A percentile compares a stretch with the other conserved stretches of the same genome.
phyloP scores from a whole-genome alignment of 2,113 vertebrate species.

The Balaeniceps rex region DNA sequence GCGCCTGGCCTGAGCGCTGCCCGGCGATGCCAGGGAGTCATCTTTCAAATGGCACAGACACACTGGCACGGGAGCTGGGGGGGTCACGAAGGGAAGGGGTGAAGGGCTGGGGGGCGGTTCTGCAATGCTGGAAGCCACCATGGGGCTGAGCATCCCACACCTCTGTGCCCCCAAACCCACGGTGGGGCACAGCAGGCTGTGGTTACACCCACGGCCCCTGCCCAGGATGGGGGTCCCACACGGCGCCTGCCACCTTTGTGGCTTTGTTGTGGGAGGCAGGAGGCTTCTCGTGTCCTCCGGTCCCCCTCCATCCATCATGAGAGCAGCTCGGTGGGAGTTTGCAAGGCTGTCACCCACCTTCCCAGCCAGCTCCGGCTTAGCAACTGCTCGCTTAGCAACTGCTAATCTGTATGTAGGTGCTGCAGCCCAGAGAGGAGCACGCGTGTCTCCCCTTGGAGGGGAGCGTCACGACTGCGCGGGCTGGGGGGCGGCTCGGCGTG shows the following conservation, averaged over 20 bases:
- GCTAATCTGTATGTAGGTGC: background rate
- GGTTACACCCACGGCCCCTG: background rate
- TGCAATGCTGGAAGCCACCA: background rate
- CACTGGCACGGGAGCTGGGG: background rate
- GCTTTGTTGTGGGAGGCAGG: accelerated
- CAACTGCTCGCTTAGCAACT: constrained; percentile 25
- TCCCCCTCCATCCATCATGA: background rate
- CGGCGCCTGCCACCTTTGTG: accelerated
- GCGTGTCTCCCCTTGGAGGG: background rate
- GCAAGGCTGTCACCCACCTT: background rate
- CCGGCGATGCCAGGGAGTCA: background rate
- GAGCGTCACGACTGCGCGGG: background rate
- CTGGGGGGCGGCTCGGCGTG: background rate
- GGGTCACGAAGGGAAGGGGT: background rate
- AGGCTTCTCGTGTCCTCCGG: accelerated
- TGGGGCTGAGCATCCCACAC: background rate
- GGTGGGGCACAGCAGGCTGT: accelerated
- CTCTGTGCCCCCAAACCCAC: accelerated
- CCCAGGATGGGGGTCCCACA: accelerated
- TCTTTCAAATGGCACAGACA: background rate
- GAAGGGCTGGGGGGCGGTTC: background rate
- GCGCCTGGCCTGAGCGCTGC: background rate
- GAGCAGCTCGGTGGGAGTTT: background rate
- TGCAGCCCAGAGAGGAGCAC: background rate
- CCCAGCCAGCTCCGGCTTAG: background rate